These are phyloP conservation scores for Dascillus cervinus DNA, from an alignment of 2,888 invertebrate genomes.

Conservation along the genomic window DNA sequence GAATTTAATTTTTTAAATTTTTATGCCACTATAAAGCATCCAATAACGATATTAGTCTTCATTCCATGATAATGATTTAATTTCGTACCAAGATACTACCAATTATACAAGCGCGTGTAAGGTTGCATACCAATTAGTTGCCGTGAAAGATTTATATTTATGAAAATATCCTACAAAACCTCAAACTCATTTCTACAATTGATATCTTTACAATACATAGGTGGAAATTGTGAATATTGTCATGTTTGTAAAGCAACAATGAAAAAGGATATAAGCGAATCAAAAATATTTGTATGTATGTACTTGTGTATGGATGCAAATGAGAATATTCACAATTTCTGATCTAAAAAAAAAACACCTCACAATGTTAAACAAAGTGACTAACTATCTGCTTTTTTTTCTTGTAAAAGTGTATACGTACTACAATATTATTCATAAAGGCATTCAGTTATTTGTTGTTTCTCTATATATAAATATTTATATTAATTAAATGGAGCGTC, in stretches of 20 bases:
- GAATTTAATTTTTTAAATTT: too few relatives aligned
- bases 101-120: too few relatives aligned
- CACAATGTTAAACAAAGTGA: slow-evolving; percentile 37
- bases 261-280: slow-evolving; percentile 15
- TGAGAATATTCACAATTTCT: slow-evolving; percentile 27
- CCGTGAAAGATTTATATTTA: slow-evolving; percentile 45
- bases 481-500: slow-evolving; percentile 34
- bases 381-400: slow-evolving; percentile 34
- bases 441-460: slow-evolving; percentile 44
- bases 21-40: too few relatives aligned
- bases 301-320: slow-evolving; percentile 9
- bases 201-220: slow-evolving; percentile 38
- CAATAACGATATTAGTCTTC: too few relatives aligned
- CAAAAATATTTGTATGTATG: slow-evolving; percentile 18
- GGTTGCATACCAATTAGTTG: slow-evolving; percentile 13
- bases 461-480: slow-evolving; percentile 36
- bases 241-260: slow-evolving; percentile 9
- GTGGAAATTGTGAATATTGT: slow-evolving; percentile 30
- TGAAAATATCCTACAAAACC: slow-evolving; percentile 45
- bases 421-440: slow-evolving; percentile 44
- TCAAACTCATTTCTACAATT: slow-evolving; percentile 42
- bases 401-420: slow-evolving; percentile 44
- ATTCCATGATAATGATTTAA: too few relatives aligned
- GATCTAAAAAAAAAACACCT: slow-evolving; percentile 36
- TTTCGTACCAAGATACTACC: too few relatives aligned